Conservation (phyloP, 1,140 invertebrate species). For the Aleiodes sp. region DNA sequence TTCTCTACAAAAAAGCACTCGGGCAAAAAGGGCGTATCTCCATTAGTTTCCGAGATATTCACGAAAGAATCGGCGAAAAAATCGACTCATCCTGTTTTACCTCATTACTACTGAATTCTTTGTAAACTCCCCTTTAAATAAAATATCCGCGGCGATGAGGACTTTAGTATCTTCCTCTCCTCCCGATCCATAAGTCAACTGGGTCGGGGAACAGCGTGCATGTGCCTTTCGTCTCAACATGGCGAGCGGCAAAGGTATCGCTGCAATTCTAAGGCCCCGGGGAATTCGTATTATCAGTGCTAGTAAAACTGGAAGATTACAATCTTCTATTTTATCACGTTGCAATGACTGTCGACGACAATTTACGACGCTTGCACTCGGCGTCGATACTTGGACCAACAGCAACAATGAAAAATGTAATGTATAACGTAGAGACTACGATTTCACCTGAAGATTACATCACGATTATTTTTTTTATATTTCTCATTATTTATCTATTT, state of each 20-base stretch:
- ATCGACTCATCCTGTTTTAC: no score
- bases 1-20: no score
- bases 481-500: no score
- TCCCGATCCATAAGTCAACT: not conserved
- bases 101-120: no score
- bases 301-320: conserved; percentile 51
- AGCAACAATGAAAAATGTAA: conserved; percentile 52
- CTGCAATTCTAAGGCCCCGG: conserved; percentile 53
- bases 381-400: conserved; percentile 47
- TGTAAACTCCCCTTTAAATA: no score
- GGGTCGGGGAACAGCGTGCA: conserved; percentile 35
- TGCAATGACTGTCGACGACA: conserved; percentile 48
- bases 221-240: conserved; percentile 59
- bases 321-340: conserved; percentile 37
- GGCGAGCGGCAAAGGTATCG: conserved; percentile 62
- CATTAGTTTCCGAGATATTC: no score
- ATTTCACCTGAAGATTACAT: conserved; percentile 50
- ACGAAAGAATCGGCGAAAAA: no score
- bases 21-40: no score
- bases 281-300: conserved; percentile 53
- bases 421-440: conserved; percentile 24
- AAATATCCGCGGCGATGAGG: no score
- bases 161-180: no score
- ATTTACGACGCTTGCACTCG: conserved; percentile 37
- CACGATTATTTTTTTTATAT: no score